Base-by-base conservation (phyloP, 2,113 vertebrate species). In the Cyanoramphus novaezelandiae region DNA sequence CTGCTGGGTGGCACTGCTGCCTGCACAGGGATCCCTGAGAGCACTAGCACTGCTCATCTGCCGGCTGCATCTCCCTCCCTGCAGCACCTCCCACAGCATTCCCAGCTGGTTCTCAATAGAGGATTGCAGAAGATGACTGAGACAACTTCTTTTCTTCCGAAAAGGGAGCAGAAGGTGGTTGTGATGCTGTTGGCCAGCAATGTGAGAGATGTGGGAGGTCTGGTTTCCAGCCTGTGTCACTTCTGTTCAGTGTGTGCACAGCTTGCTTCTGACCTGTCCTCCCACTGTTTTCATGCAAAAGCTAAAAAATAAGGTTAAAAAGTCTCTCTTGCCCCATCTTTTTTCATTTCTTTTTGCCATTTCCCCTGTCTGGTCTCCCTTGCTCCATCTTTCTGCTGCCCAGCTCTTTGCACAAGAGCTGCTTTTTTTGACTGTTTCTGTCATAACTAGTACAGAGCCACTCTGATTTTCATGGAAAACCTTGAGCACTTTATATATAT, bases 91-190 rank as follows among this genome's bases (percentile, higher is more conserved):
- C 49, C 31, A 17, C 31, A 39, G 41, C 29, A 39, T 63, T 17
- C 19, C 29, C 69, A 71, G 13, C 46, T n/a, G 35, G 7, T n/a
- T 64, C 28, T 71, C 68, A 37, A n/a, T 14, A 68, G 57, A 41
- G 46, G 33, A 60, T 80, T 0, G 0, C 31, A 49, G 19, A 69
- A 50, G 49, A 21, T 0, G 1, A 13, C 19, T 28, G 63, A 57
- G 35, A 23, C 18, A 19, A 53, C 8, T 6, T 50, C 4, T 72
- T 86, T 70, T 57, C 37, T 82, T 59, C 37, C 2, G 2, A 25
- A 68, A 62, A 59, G 7, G 18, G 21, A 53, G 21, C 10, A 79
- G 46, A 64, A 63, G 17, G 5, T 33, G 4, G 2, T 9, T 72
- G 52, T 37, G 19, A 28, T 33, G 19, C 28, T 59, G 28, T 35